Evolutionary conservation across 2,888 invertebrate species (phyloP).

Genomic region (Diarsia rubi): DNA sequence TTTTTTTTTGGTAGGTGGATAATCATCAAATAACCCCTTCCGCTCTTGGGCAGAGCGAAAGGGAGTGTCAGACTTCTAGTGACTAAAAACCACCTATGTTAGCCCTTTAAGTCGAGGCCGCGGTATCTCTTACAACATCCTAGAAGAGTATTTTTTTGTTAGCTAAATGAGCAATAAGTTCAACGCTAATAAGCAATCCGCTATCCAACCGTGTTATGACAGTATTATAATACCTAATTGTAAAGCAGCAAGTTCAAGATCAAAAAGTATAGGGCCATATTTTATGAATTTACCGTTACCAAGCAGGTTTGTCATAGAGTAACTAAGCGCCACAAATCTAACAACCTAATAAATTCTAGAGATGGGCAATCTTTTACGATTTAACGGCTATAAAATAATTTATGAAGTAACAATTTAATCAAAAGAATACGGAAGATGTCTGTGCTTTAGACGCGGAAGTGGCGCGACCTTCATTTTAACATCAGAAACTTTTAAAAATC

Average conservation of each 20-base stretch:
- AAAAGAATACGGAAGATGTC: conserved; percentile 70
- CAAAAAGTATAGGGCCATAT: conserved; percentile 11
- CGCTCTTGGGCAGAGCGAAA: too few species aligned
- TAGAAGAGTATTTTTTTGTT: conserved; percentile 6
- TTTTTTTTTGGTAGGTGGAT: too few species aligned
- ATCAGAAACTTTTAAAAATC: conserved; percentile 71
- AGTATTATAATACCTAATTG: conserved; percentile 13
- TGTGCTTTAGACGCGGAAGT: conserved; percentile 72
- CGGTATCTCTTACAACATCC: too few species aligned
- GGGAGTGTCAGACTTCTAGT: too few species aligned
- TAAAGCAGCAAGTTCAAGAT: conserved; percentile 16
- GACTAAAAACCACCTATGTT: too few species aligned
- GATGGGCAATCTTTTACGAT: conserved; percentile 25
- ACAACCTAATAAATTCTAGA: conserved; percentile 25
- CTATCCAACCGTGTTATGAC: conserved; percentile 32
- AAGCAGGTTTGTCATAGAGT: conserved; percentile 38
- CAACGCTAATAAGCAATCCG: conserved; percentile 30
- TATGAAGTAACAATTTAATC: conserved; percentile 45
- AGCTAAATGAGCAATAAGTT: conserved; percentile 12
- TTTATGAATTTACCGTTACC: conserved; percentile 41
- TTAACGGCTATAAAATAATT: conserved; percentile 39
- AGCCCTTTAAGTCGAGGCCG: too few species aligned
- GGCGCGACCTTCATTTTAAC: conserved; percentile 70
- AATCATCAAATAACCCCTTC: too few species aligned
- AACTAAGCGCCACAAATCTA: conserved; percentile 29